Conservation (phyloP, 2,888 invertebrate genomes). For the Andricus quercusramuli region DNA sequence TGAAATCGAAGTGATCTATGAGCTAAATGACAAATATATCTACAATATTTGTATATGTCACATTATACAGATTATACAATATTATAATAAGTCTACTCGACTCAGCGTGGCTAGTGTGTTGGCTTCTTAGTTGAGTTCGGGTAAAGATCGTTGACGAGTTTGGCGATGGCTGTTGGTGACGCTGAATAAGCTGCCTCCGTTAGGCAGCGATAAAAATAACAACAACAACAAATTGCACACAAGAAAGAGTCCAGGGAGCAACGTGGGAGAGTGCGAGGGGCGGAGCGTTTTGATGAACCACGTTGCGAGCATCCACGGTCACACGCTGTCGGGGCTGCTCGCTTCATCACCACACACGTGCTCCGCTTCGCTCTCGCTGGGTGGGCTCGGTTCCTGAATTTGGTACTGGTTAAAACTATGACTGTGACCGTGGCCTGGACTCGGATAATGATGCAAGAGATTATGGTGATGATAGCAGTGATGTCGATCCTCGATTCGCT, state of each 20-base stretch:
- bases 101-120: constrained; percentile 2
- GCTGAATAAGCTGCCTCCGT: constrained; percentile 56
- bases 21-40: constrained; percentile 2
- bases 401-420: constrained; percentile 57
- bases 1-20: not conserved
- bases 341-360: constrained; percentile 63
- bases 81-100: constrained; percentile 10
- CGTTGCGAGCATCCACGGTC: constrained; percentile 62
- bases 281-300: constrained; percentile 49
- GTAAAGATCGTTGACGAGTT: constrained; percentile 53
- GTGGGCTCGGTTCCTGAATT: constrained; percentile 68
- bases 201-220: constrained; percentile 58
- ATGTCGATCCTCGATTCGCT: constrained; percentile 70
- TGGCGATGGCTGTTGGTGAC: constrained; percentile 56
- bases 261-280: constrained; percentile 52
- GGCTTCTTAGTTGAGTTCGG: constrained; percentile 47
- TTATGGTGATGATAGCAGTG: constrained; percentile 68
- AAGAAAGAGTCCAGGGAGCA: constrained; percentile 55
- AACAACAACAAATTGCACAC: constrained; percentile 57
- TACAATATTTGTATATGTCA: not conserved
- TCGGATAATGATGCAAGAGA: constrained; percentile 52
- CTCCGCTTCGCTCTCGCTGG: constrained; percentile 58
- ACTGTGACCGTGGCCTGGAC: constrained; percentile 63
- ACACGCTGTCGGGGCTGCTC: constrained; percentile 72
- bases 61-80: constrained; percentile 15